Percentiles rank a stretch among this genome's conserved stretches.
Evolutionary conservation across 2,888 invertebrate genomes (phyloP).

Genomic region (Nudaria mundana): DNA sequence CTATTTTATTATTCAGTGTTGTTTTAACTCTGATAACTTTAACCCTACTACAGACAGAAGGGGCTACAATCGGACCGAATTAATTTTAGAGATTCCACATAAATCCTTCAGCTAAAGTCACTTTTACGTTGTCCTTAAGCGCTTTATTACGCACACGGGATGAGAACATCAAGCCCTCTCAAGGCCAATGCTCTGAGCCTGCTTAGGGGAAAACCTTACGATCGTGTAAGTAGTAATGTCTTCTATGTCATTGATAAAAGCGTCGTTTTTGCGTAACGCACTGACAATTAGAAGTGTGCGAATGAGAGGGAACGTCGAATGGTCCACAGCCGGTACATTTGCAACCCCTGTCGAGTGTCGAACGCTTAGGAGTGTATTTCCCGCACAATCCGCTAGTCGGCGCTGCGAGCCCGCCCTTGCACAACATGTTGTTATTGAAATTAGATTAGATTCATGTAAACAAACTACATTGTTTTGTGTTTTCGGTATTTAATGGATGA

Average conservation of each 20-base stretch:
- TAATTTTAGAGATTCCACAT: conserved; percentile 73
- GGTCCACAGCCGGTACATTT: conserved; percentile 37
- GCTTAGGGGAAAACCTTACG: conserved; percentile 35
- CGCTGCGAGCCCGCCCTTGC: conserved; percentile 71
- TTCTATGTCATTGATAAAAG: conserved; percentile 77
- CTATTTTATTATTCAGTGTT: conserved; percentile 7
- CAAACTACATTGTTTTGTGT: conserved; percentile 61
- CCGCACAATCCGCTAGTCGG: conserved; percentile 67
- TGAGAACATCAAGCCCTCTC: conserved; percentile 76
- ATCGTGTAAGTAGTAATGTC: conserved; percentile 46
- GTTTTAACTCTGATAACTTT: conserved; percentile 37
- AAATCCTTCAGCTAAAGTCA: conserved; percentile 76
- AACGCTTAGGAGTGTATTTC: conserved; percentile 51
- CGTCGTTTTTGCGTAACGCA: conserved; percentile 71
- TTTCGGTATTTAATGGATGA: conserved; percentile 13
- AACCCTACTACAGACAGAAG: conserved; percentile 42
- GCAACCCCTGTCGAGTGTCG: conserved; percentile 51
- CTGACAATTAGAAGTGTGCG: conserved; percentile 57
- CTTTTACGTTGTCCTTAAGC: conserved; percentile 72
- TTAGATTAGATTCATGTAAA: conserved; percentile 67
- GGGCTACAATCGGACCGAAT: conserved; percentile 63
- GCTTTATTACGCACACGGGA: conserved; percentile 77
- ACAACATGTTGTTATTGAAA: conserved; percentile 60
- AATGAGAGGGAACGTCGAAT: conserved; percentile 57
- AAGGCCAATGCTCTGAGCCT: conserved; percentile 68